Conservation (phyloP, 2,113 vertebrate species). For the Crotalus horridus region DNA sequence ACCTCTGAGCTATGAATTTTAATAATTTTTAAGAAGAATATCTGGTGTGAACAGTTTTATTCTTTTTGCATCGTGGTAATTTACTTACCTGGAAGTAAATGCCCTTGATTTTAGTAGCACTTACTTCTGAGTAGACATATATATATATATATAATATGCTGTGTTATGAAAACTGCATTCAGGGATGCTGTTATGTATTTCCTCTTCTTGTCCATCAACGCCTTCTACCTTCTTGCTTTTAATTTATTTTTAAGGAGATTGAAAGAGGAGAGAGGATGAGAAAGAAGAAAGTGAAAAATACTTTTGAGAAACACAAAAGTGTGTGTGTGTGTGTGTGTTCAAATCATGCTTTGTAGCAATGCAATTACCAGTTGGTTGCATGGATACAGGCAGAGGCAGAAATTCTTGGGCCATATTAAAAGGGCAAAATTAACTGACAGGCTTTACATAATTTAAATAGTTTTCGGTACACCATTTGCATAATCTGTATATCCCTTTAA, state of each 20-base stretch:
- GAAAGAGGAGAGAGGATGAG: conserved; percentile 1
- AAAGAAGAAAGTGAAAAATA: conserved; percentile 26
- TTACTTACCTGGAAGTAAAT: conserved; percentile 10
- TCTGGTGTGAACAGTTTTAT: conserved; percentile 47
- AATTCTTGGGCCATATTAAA: background rate
- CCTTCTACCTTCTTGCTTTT: conserved; percentile 34
- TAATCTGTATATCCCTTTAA: conserved; percentile 1
- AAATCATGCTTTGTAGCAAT: background rate
- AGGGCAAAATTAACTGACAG: background rate
- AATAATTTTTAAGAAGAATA: conserved; percentile 58
- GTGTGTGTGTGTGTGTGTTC: fast-evolving
- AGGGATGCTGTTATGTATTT: background rate
- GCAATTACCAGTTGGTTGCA: conserved; percentile 8
- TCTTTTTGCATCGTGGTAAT: conserved; percentile 33
- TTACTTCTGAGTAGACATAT: background rate
- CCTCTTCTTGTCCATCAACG: conserved; percentile 5
- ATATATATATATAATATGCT: background rate
- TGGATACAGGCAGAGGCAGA: background rate
- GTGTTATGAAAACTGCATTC: conserved; percentile 7
- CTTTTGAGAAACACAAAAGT: conserved; percentile 11
- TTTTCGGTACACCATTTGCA: background rate
- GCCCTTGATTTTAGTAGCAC: background rate
- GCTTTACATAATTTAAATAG: background rate
- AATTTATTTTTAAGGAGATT: background rate
- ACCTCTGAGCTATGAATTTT: conserved; percentile 65